Base-by-base conservation (phyloP, 2,113 vertebrate species). In the Thamnophis sirtalis region DNA sequence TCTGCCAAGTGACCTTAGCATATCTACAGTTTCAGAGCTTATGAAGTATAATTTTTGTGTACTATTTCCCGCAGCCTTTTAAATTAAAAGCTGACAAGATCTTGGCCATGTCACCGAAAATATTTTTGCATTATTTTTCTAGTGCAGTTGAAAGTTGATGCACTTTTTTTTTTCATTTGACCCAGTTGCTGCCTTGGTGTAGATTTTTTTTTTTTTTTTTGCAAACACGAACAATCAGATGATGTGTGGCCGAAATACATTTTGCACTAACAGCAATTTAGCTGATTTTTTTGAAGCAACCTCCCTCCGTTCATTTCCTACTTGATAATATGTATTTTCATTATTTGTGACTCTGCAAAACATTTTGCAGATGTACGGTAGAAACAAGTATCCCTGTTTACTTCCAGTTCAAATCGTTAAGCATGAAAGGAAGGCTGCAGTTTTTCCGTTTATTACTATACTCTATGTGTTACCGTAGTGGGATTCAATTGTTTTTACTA, bases 221-320 rank as follows among this genome's bases (percentile, higher is more conserved):
- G 96, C 97, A 97, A 95, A 96, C 95, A 95, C 94, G 96, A 97
- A 94, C 94, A 94, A 92, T 92, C 89, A 89, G 94, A 93, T 93
- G 54, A 92, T 98, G 97, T 98, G 97, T 98, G 97, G 97, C 97
- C 96, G 96, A 94, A 97, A 95, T 94, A 97, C 95, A 96, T 96
- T 93, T 54, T 94, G 5, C 0, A 88, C 93, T 92, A 95, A 95
- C 92, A 90, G 1, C 55, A 95, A 94, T 94, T 21, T 33, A 97
- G 94, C 49, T 96, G 93, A 96, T 94, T 95, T 96, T 94, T 93
- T 96, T 96, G 95, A 97, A 95, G 96, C 93, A 93, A 92, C 97
- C 95, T 22, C 19, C 26, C 85, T 28, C 5, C 13, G 7, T 85
- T 43, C 84, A 51, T 95, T 96, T 97, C 88, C 92, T 92, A 93